These are phyloP conservation scores for Cardiocondyla obscurior DNA, from an alignment of 1,140 invertebrate genomes.

Conservation along the genomic window DNA sequence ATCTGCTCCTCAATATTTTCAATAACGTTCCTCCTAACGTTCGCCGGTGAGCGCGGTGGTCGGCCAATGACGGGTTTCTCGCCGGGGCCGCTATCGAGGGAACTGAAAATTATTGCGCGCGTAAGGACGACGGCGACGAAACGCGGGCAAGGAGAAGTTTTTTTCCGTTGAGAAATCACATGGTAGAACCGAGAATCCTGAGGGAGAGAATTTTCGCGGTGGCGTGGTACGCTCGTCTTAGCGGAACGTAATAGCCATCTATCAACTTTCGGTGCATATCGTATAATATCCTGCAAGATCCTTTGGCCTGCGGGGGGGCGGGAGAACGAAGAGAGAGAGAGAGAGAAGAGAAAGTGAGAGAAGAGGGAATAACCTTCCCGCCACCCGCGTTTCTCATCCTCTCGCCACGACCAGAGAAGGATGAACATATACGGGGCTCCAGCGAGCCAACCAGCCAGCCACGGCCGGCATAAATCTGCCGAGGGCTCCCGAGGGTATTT, in stretches of 20 bases:
- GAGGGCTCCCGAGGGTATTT: slow-evolving; percentile 81
- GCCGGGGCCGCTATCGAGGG: slow-evolving; percentile 37
- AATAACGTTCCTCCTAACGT: slow-evolving; percentile 29
- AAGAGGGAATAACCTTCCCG: slow-evolving; percentile 27
- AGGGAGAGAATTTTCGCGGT: slow-evolving; percentile 56
- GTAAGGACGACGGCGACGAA: slow-evolving; percentile 6
- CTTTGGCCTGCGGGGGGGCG: slow-evolving; percentile 63
- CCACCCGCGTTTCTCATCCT: slow-evolving; percentile 17
- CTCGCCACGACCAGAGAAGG: slow-evolving; percentile 19
- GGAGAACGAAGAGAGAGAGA: background rate
- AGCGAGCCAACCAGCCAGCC: slow-evolving; percentile 72
- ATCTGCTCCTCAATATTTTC: slow-evolving; percentile 46
- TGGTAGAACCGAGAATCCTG: slow-evolving; percentile 36
- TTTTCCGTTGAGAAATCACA: slow-evolving; percentile 70
- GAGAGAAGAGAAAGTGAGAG: slow-evolving; percentile 25
- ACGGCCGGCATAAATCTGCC: slow-evolving; percentile 82
- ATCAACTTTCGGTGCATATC: slow-evolving; percentile 78
- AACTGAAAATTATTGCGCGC: slow-evolving; percentile 39
- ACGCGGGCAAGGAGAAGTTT: slow-evolving; percentile 47
- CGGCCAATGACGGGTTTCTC: background rate
- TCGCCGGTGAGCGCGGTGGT: slow-evolving; percentile 40
- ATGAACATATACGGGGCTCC: slow-evolving; percentile 68
- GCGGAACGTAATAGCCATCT: slow-evolving; percentile 79
- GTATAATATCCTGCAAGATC: slow-evolving; percentile 80
- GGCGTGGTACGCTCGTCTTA: slow-evolving; percentile 68